Conservation (phyloP, 1,140 invertebrate genomes). For the Megathymus violae region DNA sequence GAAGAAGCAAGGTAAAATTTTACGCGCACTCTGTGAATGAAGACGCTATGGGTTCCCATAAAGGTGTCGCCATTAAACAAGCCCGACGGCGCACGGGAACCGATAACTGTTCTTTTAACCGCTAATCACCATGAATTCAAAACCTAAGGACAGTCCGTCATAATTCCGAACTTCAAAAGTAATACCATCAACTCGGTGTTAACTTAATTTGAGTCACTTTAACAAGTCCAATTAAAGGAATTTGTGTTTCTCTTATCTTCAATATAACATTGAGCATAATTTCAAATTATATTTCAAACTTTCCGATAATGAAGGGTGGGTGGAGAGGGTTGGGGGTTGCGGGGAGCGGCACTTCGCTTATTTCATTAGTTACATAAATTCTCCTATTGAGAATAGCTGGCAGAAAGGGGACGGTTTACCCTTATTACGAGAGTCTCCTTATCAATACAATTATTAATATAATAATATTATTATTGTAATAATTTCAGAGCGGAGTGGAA, state of each 20-base stretch:
- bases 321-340: slow-evolving; percentile 60
- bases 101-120: slow-evolving; percentile 67
- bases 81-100: slow-evolving; percentile 43
- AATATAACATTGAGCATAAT: slow-evolving; percentile 84
- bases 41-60: slow-evolving; percentile 49
- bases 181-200: slow-evolving; percentile 83
- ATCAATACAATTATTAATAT: slow-evolving; percentile 84
- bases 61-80: slow-evolving; percentile 52
- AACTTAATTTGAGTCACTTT: slow-evolving; percentile 84
- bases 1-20: slow-evolving; percentile 10
- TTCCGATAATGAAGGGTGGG: slow-evolving; percentile 82
- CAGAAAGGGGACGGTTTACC: slow-evolving; percentile 83
- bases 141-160: slow-evolving; percentile 75
- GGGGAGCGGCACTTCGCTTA: slow-evolving; percentile 76
- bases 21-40: slow-evolving; percentile 4
- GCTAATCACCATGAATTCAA: slow-evolving; percentile 68
- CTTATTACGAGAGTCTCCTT: slow-evolving; percentile 83
- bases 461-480: slow-evolving; percentile 84
- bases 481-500: slow-evolving; percentile 77
- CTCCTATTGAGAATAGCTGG: slow-evolving; percentile 82
- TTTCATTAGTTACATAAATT: slow-evolving; percentile 84
- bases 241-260: slow-evolving; percentile 84
- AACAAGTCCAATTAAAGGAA: slow-evolving; percentile 84
- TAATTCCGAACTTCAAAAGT: slow-evolving; percentile 80
- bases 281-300: slow-evolving; percentile 84